A percentile compares a stretch with the other conserved stretches of the same genome.
Conservation (phyloP, 2,113 vertebrate genomes). For the Carassius auratus region DNA sequence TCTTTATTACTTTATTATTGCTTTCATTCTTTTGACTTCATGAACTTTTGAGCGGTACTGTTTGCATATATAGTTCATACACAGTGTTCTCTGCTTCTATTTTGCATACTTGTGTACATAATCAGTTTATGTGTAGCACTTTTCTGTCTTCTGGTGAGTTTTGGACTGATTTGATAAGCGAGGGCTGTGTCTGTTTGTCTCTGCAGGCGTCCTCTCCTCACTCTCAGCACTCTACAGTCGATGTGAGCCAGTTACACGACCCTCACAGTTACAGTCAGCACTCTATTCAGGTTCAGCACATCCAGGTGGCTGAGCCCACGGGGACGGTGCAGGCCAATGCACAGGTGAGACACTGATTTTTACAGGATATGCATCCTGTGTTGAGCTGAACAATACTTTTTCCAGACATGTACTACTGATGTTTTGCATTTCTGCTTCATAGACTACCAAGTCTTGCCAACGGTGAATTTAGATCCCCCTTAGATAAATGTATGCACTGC, state of each 20-base stretch:
- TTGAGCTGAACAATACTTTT: neutral
- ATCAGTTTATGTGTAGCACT: neutral
- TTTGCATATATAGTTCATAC: too few species aligned
- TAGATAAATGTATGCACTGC: too few species aligned
- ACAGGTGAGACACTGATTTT: constrained; percentile 79
- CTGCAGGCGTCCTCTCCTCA: constrained; percentile 89
- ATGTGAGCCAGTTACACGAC: constrained; percentile 93
- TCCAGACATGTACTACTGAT: too few species aligned
- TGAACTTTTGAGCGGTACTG: too few species aligned
- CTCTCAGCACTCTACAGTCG: constrained; percentile 91
- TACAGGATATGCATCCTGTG: neutral
- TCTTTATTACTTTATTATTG: neutral
- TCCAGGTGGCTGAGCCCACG: constrained; percentile 88
- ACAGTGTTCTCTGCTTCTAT: neutral
- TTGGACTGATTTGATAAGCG: neutral
- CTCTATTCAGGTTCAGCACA: constrained; percentile 97
- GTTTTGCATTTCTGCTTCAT: too few species aligned
- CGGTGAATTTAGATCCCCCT: too few species aligned
- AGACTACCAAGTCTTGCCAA: too few species aligned
- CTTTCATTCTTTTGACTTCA: too few species aligned
- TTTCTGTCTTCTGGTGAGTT: neutral
- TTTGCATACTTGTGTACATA: neutral
- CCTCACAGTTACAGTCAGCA: constrained; percentile 93
- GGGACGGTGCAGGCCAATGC: constrained; percentile 69
- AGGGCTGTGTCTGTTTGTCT: neutral